Evolutionary conservation across 1,140 invertebrate genomes (phyloP).

Genomic region (Cydia splendana): DNA sequence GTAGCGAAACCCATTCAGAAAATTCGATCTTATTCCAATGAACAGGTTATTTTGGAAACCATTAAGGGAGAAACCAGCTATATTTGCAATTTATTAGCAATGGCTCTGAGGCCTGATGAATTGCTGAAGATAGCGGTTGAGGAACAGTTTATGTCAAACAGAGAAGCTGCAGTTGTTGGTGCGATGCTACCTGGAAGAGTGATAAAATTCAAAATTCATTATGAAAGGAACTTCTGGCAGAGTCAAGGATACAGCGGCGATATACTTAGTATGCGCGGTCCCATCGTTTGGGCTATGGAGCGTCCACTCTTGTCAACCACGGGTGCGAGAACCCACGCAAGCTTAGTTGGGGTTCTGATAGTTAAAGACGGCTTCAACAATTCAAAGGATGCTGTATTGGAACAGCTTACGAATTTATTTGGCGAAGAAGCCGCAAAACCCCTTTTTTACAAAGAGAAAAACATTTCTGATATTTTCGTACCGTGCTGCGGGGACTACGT

Average conservation of each 20-base stretch:
- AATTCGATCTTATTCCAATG: slow-evolving; percentile 60
- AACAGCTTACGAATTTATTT: slow-evolving; percentile 65
- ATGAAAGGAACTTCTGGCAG: slow-evolving; percentile 63
- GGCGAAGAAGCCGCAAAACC: slow-evolving; percentile 57
- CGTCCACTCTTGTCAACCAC: slow-evolving; percentile 55
- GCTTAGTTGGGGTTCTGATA: slow-evolving; percentile 62
- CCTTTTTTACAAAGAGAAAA: slow-evolving; percentile 58
- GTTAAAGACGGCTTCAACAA: slow-evolving; percentile 43
- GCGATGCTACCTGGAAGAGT: slow-evolving; percentile 53
- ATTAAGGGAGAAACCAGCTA: slow-evolving; percentile 66
- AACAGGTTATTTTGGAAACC: slow-evolving; percentile 66
- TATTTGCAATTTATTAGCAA: slow-evolving; percentile 66
- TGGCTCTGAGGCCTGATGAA: slow-evolving; percentile 67
- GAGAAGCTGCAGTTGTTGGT: slow-evolving; percentile 42
- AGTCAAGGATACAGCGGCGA: slow-evolving; percentile 65
- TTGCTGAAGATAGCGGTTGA: slow-evolving; percentile 58
- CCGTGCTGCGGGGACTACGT: slow-evolving; percentile 67
- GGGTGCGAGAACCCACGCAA: slow-evolving; percentile 49
- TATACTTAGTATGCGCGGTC: slow-evolving; percentile 65
- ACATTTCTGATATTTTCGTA: slow-evolving; percentile 60
- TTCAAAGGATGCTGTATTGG: slow-evolving; percentile 55
- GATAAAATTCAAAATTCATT: slow-evolving; percentile 64
- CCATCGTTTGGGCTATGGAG: slow-evolving; percentile 71
- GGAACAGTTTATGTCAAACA: slow-evolving; percentile 51
- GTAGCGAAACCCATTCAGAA: slow-evolving; percentile 56